phyloP scores from a whole-genome alignment of 2,113 vertebrate genomes.

The Acanthisitta chloris region DNA sequence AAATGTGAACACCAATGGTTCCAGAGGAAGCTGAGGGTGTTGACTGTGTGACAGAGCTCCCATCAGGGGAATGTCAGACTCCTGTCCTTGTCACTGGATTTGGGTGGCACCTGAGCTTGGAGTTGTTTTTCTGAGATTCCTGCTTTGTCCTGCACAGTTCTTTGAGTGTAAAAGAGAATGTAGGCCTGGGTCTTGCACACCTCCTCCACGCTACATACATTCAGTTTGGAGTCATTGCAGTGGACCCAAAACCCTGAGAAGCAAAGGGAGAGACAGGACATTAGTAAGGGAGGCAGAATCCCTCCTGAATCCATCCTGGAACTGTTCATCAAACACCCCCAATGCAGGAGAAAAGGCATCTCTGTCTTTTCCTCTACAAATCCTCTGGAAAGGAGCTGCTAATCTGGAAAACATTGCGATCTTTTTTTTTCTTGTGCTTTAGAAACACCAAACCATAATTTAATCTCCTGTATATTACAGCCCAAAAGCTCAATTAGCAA shows the following conservation, averaged over 20 bases:
- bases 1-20: not conserved
- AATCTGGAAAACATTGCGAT: not conserved
- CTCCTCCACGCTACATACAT: slow-evolving; percentile 98
- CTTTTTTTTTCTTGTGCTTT: not conserved
- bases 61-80: slow-evolving; percentile 58
- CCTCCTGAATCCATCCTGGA: not conserved
- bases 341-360: not conserved
- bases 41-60: slow-evolving; percentile 15
- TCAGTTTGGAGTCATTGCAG: slow-evolving; percentile 99
- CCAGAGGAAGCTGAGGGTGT: not conserved
- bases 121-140: slow-evolving; percentile 75
- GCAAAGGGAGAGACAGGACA: slow-evolving; percentile 19
- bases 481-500: not conserved
- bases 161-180: slow-evolving; percentile 99
- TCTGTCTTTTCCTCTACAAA: not conserved
- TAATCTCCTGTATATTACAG: not conserved
- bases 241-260: slow-evolving; percentile 97
- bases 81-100: slow-evolving; percentile 62
- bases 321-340: not conserved
- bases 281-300: not conserved
- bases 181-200: slow-evolving; percentile 99
- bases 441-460: not conserved
- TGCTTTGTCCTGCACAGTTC: slow-evolving; percentile 84
- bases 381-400: not conserved
- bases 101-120: slow-evolving; percentile 79